Evolutionary conservation across 2,797 vertebrate genomes (phyloP), one percentile per base, ranked within the genome.

Genomic region (Macroramphosus scolopax): DNA sequence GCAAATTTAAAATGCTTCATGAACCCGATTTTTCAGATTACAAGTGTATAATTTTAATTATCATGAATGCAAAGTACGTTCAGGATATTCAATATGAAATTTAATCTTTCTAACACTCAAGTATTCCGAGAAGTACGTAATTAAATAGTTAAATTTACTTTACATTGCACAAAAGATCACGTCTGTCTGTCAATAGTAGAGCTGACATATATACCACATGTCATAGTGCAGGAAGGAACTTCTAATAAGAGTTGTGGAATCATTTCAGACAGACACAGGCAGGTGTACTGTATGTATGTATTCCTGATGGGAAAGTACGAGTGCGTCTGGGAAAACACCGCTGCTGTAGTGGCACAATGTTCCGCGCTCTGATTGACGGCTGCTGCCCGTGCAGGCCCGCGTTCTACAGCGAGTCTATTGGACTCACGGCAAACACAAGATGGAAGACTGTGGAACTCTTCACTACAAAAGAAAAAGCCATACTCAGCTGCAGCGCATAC

Each of bases 321-420:
- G 50, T 55, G 35, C 72, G 4, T 59, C 22, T 65, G 48, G 17
- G 55, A 77, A 63, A 76, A 67, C 58, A 72, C 50, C 68, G 54
- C 40, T 72, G 61, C 66, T 72, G 75, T 58, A 71, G 69, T 64
- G 66, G 41, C 60, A 73, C 66, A 75, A 59, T 64, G 51, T 47
- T 75, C 54, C 56, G 60, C 76, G 60, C 72, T 57, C 76, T 86
- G 84, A 84, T 79, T 84, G 86, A 87, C 85, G 77, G 80, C 72
- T 83, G 74, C 77, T 80, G 78, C 79, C 80, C 71, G 66, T 75
- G 73, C 76, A 77, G 72, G 81, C 67, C 78, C 73, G 75, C 77
- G 76, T 76, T 81, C n/a, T n/a, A n/a, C n/a, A 78, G 50, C 82
- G 77, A 81, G 76, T 66, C 70, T 80, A 80, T 80, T 59, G 83